Evolutionary conservation across 1,140 invertebrate species (phyloP).

Genomic region (Aphidius gifuensis): DNA sequence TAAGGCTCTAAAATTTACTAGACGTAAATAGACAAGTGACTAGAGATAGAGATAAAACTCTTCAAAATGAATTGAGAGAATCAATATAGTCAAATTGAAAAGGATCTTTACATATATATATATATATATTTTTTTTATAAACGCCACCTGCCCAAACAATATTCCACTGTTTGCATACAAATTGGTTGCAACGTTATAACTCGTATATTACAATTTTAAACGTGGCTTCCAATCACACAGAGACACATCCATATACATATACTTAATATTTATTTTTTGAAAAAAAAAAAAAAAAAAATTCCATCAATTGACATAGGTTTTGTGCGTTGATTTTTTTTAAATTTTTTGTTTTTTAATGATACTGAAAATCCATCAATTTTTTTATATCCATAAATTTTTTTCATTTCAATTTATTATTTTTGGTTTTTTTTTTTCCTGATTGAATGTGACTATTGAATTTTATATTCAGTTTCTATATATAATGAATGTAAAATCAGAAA

Average conservation of each 20-base stretch:
- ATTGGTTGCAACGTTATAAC: constrained; percentile 12
- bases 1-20: no score
- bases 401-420: not conserved
- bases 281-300: not conserved
- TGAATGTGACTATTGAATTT: no score
- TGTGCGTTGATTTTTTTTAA: no score
- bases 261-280: constrained; percentile 2
- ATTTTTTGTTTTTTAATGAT: constrained; percentile 2
- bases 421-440: no score
- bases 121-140: not conserved
- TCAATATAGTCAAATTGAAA: constrained; percentile 31
- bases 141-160: constrained; percentile 14
- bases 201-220: constrained; percentile 11
- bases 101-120: not conserved
- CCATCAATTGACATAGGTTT: not conserved
- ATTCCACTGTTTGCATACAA: constrained; percentile 15
- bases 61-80: constrained; percentile 29
- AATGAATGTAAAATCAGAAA: no score
- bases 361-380: not conserved
- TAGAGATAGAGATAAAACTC: no score
- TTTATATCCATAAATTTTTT: not conserved
- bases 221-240: not conserved
- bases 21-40: no score
- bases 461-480: no score
- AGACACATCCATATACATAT: no score